Evolutionary conservation across 2,113 vertebrate genomes (phyloP), one percentile per base, ranked within the genome.

Genomic region (Leptobrachium ailaonicum): DNA sequence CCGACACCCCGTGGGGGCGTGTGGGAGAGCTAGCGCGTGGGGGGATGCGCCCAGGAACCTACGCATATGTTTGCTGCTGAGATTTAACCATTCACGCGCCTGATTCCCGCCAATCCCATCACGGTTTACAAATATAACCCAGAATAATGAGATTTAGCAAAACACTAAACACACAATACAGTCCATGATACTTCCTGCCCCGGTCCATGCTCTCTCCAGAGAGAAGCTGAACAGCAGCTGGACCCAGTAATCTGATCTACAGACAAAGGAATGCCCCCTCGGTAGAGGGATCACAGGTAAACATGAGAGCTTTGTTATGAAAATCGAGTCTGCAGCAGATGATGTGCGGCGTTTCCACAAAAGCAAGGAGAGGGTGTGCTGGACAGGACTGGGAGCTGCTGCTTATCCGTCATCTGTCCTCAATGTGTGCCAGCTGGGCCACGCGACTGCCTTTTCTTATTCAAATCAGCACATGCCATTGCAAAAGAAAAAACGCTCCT

Each of bases 401-500:
- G 88, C 89, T 89, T 89, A 92, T 92, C 91, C 86, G 88, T 93
- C 92, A 92, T 91, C 89, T 88, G 91, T 88, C 84, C 84, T 84
- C 83, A 80, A 82, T 87, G 89, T 85, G 87, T 85, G 90, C 93
- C 89, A 91, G 92, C 90, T 91, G 92, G 92, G 94, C 94, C 95
- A 96, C 95, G 95, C 95, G 95, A 94, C 95, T 86, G 71, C 82
- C 88, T 88, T 92, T 95, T 95, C 92, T 94, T 89, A 95, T 96
- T 95, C 90, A 93, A 94, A 95, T 95, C 85, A 90, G 92, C 92
- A 89, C 93, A 92, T 92, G 94, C 92, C 93, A 92, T 89, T 87
- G 91, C 93, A 90, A 89, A n/a, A n/a, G n/a, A n/a, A n/a, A n/a
- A n/a, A n/a, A n/a, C n/a, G n/a, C n/a, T n/a, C n/a, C n/a, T n/a